Percentiles rank a stretch among this genome's conserved stretches.
phyloP scores from a whole-genome alignment of 2,797 vertebrate species.

The Lagorchestes hirsutus region DNA sequence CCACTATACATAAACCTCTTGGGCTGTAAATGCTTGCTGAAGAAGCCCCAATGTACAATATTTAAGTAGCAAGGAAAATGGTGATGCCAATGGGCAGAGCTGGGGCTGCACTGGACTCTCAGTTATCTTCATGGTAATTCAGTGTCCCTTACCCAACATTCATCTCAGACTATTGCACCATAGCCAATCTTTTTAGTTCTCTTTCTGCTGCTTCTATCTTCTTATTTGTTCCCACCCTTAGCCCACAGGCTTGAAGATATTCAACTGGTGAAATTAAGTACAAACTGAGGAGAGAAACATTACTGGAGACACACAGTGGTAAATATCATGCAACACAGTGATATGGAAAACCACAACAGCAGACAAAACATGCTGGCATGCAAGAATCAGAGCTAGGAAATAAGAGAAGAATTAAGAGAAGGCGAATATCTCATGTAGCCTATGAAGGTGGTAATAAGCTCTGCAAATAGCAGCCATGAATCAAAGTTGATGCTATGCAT shows the following conservation, averaged over 20 bases:
- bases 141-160: not conserved
- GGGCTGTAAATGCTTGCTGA: not conserved
- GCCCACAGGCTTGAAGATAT: not conserved
- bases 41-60: not conserved
- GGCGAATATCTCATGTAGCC: not conserved
- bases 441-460: not conserved
- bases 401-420: not conserved
- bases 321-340: not conserved
- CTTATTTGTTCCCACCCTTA: constrained; percentile 27
- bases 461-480: constrained; percentile 1
- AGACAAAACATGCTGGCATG: constrained; percentile 33
- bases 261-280: constrained; percentile 17
- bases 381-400: constrained; percentile 2
- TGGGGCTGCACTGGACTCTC: not conserved
- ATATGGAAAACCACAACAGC: constrained; percentile 13
- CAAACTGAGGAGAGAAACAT: constrained; percentile 5
- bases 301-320: not conserved
- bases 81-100: not conserved
- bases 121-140: not conserved
- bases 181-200: not conserved
- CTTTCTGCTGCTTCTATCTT: not conserved
- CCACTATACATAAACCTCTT: not conserved
- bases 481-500: not conserved
- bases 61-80: not conserved
- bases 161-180: not conserved